Conservation (phyloP, 2,888 invertebrate genomes). For the Tridacna crocea region DNA sequence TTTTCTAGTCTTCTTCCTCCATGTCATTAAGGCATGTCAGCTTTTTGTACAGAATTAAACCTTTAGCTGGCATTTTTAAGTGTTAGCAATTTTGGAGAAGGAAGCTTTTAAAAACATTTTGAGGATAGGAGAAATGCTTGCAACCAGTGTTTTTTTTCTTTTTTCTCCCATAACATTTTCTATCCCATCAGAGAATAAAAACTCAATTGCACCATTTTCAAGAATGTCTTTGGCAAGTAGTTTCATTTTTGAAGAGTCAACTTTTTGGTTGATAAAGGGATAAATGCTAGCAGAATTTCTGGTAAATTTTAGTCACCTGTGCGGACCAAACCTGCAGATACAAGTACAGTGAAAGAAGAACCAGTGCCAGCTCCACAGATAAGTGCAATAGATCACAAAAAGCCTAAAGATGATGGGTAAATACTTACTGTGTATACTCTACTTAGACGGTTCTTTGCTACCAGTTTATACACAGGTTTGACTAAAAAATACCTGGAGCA, state of each 20-base stretch:
- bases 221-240: not conserved
- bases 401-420: conserved; percentile 46
- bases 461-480: too few relatives aligned
- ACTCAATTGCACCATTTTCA: not conserved
- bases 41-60: not conserved
- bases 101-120: not conserved
- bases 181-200: not conserved
- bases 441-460: too few relatives aligned
- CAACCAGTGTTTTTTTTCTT: not conserved
- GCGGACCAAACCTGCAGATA: not conserved
- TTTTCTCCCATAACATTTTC: not conserved
- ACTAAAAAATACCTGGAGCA: too few relatives aligned
- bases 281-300: not conserved
- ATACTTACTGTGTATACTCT: too few relatives aligned
- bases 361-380: conserved; percentile 40
- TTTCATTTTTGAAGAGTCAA: too few relatives aligned
- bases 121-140: not conserved
- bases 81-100: not conserved
- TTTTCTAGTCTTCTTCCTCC: too few relatives aligned
- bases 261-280: not conserved
- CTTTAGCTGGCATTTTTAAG: not conserved
- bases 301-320: conserved; percentile 41
- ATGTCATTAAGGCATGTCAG: too few relatives aligned
- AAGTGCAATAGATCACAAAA: conserved; percentile 36
- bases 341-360: not conserved